A percentile compares a stretch with the other conserved stretches of the same genome.
phyloP scores from a whole-genome alignment of 2,797 vertebrate genomes.

The Semaprochilodus insignis region DNA sequence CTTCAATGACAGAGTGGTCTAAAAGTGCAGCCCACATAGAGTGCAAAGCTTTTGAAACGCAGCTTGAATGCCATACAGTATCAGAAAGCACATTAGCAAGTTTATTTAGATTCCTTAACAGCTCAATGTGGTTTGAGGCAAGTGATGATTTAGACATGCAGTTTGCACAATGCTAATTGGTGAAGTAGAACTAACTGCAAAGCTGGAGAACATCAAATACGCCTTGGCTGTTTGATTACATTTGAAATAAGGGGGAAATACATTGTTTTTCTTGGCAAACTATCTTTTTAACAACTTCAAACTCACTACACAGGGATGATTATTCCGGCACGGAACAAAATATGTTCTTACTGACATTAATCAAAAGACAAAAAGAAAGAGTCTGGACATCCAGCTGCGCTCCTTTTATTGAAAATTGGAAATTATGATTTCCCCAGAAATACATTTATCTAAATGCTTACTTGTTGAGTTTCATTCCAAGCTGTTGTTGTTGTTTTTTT shows the following conservation, averaged over 20 bases:
- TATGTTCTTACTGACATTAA: constrained; percentile 54
- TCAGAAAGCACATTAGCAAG: no score
- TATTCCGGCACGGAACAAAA: constrained; percentile 44
- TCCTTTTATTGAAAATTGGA: constrained; percentile 5
- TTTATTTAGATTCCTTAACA: no score
- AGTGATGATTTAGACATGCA: neutral
- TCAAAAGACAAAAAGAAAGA: constrained; percentile 42
- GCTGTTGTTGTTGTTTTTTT: neutral
- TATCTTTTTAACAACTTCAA: constrained; percentile 5
- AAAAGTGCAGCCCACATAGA: no score
- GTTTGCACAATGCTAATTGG: neutral
- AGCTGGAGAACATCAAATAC: no score
- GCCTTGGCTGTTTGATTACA: no score
- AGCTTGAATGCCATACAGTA: no score
- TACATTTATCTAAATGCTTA: constrained; percentile 36
- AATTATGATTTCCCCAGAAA: constrained; percentile 28
- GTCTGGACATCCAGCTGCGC: neutral
- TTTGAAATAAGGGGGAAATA: no score
- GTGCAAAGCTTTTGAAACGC: no score
- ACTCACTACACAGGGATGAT: constrained; percentile 48
- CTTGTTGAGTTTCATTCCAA: constrained; percentile 30
- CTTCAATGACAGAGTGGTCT: no score
- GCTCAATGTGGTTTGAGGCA: no score
- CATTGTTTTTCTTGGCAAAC: neutral
- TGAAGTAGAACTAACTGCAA: no score